Evolutionary conservation across 2,888 invertebrate species (phyloP).

Genomic region (Tineola bisselliella): DNA sequence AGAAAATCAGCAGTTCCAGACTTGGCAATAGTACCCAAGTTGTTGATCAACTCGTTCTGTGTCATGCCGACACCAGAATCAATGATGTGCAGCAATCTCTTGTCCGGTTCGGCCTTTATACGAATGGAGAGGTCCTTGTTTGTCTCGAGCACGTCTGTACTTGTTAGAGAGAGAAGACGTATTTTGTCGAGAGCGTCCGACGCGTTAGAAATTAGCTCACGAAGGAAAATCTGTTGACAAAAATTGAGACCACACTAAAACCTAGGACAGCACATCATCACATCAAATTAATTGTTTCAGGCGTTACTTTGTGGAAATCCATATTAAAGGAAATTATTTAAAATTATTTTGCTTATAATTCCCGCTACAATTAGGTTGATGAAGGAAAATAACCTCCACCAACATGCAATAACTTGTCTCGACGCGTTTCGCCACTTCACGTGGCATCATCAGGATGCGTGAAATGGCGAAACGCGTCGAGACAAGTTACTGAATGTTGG

Average conservation of each 20-base stretch:
- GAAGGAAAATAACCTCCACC: too few species aligned
- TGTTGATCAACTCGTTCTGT: conserved; percentile 89
- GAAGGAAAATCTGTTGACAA: conserved; percentile 83
- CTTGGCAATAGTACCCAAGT: conserved; percentile 98
- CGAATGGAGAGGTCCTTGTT: conserved; percentile 88
- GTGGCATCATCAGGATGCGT: too few species aligned
- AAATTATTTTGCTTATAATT: too few species aligned
- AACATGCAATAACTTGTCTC: too few species aligned
- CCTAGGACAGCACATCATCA: neutral
- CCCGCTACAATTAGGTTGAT: too few species aligned
- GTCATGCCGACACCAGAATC: conserved; percentile 99
- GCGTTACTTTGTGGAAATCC: too few species aligned
- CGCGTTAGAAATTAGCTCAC: conserved; percentile 98
- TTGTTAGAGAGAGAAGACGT: conserved; percentile 89
- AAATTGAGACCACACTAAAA: too few species aligned
- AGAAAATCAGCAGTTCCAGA: conserved; percentile 97
- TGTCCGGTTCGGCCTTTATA: conserved; percentile 93
- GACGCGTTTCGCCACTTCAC: too few species aligned
- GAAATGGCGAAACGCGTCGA: too few species aligned
- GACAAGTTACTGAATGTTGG: too few species aligned
- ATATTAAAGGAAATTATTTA: too few species aligned
- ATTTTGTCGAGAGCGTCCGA: conserved; percentile 99
- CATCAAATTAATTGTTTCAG: too few species aligned
- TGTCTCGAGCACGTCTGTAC: conserved; percentile 78
- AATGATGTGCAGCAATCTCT: conserved; percentile 89